Evolutionary conservation across 92 coral and sea anemone species (phyloP).

Genomic region (Palythoa heliodiscus): DNA sequence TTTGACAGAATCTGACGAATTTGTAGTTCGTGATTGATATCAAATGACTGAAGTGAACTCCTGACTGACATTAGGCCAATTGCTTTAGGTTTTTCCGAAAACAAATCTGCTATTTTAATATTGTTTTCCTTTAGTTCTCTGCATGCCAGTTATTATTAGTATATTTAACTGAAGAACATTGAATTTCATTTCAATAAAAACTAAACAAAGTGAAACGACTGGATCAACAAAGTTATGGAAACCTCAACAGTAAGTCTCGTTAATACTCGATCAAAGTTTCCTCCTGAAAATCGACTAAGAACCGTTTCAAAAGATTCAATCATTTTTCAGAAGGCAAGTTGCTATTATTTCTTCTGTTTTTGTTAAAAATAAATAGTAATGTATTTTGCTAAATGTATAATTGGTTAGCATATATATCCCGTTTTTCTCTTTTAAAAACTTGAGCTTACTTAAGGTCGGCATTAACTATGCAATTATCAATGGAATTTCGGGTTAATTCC

Average conservation of each 20-base stretch:
- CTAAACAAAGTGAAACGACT: not conserved
- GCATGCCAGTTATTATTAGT: not conserved
- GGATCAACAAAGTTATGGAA: not conserved
- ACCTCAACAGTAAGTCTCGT: not conserved
- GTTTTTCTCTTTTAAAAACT: not conserved
- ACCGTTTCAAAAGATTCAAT: not conserved
- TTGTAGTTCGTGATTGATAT: not conserved
- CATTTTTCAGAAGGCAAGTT: not conserved
- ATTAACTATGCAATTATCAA: not conserved
- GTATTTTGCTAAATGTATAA: not conserved
- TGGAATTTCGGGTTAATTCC: conserved; percentile 8
- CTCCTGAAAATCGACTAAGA: not conserved
- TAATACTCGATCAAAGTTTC: not conserved
- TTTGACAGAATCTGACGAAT: not conserved
- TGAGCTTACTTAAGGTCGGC: not conserved
- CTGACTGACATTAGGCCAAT: not conserved
- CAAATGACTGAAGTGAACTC: not conserved
- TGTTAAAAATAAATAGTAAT: not conserved
- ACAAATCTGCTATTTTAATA: not conserved
- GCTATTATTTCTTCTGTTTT: not conserved
- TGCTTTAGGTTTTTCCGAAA: not conserved
- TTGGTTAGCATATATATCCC: not conserved
- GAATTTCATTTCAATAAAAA: not conserved
- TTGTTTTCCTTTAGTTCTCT: not conserved
- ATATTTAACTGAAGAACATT: not conserved